Conservation (phyloP, 2,113 vertebrate species). For the Heterotilapia buettikoferi region DNA sequence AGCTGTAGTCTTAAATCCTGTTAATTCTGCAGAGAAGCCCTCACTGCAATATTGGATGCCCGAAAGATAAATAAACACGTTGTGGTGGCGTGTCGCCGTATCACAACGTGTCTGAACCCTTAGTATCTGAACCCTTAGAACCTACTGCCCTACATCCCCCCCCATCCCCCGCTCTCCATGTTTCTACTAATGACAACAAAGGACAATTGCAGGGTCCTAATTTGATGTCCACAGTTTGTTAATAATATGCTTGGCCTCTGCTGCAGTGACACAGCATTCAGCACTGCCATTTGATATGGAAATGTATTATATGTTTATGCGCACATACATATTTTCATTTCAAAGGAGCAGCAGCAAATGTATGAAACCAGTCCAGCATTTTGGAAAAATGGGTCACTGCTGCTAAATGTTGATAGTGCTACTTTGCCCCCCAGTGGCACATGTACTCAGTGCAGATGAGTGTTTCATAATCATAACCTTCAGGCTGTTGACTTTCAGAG, state of each 20-base stretch:
- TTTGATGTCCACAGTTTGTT: constrained; percentile 10
- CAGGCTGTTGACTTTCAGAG: constrained; percentile 44
- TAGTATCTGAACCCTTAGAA: background rate
- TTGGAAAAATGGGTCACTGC: constrained; percentile 74
- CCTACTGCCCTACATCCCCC: background rate
- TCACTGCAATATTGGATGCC: background rate
- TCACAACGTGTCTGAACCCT: background rate
- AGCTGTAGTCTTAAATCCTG: constrained; percentile 59
- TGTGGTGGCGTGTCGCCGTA: background rate
- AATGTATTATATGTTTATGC: constrained; percentile 61
- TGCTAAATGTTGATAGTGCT: constrained; percentile 63
- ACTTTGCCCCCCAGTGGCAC: constrained; percentile 76
- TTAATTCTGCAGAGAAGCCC: constrained; percentile 40
- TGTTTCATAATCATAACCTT: constrained; percentile 36
- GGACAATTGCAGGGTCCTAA: background rate
- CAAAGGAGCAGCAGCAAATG: constrained; percentile 59
- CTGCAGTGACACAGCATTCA: constrained; percentile 35
- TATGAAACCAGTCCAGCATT: constrained; percentile 39
- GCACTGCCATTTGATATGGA: constrained; percentile 36
- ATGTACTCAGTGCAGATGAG: constrained; percentile 53
- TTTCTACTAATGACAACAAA: constrained; percentile 22
- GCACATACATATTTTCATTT: constrained; percentile 59
- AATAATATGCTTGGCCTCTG: constrained; percentile 33
- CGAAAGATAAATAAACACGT: constrained; percentile 19
- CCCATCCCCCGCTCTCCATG: background rate